Evolutionary conservation across 2,888 invertebrate genomes (phyloP).

Genomic region (Lochmaea capreae): DNA sequence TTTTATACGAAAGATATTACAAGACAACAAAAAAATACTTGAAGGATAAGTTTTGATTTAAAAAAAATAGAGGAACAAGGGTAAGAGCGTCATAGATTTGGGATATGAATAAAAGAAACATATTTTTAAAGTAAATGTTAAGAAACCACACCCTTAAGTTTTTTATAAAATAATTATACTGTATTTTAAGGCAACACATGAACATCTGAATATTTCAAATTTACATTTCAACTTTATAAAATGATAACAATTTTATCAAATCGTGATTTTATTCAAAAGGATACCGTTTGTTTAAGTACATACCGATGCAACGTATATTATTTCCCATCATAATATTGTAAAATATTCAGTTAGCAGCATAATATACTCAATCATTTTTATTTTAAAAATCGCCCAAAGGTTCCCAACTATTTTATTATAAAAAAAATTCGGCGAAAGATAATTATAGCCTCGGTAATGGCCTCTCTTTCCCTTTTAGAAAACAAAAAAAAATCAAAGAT

Average conservation of each 20-base stretch:
- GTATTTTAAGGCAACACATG: too few species aligned
- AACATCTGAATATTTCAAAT: too few species aligned
- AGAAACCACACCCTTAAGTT: too few species aligned
- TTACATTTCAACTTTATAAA: not conserved
- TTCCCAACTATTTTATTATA: slow-evolving; percentile 21
- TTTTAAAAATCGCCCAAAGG: not conserved
- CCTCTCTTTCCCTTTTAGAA: slow-evolving; percentile 11
- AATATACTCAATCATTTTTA: not conserved
- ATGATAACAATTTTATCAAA: not conserved
- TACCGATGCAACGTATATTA: not conserved
- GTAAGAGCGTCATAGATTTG: too few species aligned
- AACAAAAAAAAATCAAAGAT: slow-evolving; percentile 24
- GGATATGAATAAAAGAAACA: too few species aligned
- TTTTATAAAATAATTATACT: too few species aligned
- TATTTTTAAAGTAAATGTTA: too few species aligned
- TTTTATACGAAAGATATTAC: too few species aligned
- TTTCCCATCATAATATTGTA: not conserved
- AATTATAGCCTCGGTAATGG: slow-evolving; percentile 33
- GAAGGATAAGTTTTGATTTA: too few species aligned
- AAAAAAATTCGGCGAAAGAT: slow-evolving; percentile 28
- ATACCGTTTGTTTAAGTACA: not conserved
- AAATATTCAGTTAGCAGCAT: not conserved
- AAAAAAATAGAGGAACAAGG: too few species aligned
- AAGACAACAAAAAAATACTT: too few species aligned
- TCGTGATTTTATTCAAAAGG: not conserved